Percentiles rank a stretch among this genome's conserved stretches.
Evolutionary conservation across 2,113 vertebrate species (phyloP).

Genomic region (Melanerpes formicivorus): DNA sequence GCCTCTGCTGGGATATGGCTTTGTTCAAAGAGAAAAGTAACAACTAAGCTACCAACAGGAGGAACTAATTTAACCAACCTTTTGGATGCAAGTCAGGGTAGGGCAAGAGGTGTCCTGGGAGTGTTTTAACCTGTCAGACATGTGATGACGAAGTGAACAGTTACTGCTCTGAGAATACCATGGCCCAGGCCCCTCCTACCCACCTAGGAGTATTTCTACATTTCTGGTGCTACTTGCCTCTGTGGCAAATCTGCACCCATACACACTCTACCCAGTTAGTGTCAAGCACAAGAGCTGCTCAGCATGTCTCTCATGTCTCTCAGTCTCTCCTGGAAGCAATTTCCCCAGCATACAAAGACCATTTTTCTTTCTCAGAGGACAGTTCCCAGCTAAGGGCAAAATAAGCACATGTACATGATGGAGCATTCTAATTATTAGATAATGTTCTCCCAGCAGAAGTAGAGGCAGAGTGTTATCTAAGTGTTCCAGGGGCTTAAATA

Average conservation of each 20-base stretch:
- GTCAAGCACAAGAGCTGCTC: background rate
- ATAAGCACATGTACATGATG: background rate
- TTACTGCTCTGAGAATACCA: background rate
- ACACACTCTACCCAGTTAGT: background rate
- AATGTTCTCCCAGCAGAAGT: background rate
- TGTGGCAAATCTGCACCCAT: background rate
- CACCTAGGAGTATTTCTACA: background rate
- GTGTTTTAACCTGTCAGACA: background rate
- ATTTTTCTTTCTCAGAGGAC: background rate
- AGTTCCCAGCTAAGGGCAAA: background rate
- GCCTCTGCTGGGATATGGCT: background rate
- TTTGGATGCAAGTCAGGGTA: background rate
- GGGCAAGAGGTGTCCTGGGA: background rate
- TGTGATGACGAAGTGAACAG: constrained; percentile 2
- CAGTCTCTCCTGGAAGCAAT: background rate
- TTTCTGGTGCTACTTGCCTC: background rate
- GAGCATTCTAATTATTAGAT: background rate
- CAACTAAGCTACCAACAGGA: background rate
- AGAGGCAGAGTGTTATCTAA: background rate
- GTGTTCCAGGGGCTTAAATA: background rate
- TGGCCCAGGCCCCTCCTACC: background rate
- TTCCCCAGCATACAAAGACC: background rate
- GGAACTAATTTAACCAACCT: background rate
- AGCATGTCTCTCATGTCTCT: background rate
- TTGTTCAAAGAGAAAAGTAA: background rate